These are phyloP conservation scores for Trochalopteron elliotii DNA, from an alignment of 2,113 vertebrate species.

Conservation along the genomic window DNA sequence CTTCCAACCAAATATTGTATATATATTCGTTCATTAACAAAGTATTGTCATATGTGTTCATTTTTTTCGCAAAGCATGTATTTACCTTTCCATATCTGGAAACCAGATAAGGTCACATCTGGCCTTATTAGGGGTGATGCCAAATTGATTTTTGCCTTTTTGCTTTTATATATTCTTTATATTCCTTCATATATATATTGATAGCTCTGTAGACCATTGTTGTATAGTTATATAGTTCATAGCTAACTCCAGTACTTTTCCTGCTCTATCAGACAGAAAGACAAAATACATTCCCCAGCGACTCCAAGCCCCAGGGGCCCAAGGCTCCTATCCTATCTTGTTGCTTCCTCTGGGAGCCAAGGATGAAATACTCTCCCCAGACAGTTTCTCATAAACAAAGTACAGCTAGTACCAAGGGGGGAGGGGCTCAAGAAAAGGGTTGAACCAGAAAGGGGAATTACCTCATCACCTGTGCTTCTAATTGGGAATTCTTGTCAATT, in stretches of 20 bases:
- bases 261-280: too few species aligned
- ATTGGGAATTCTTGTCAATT: background rate
- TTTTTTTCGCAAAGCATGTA: background rate
- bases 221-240: too few species aligned
- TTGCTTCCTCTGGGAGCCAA: background rate
- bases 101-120: background rate
- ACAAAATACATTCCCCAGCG: background rate
- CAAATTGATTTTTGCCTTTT: background rate
- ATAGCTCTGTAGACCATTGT: too few species aligned
- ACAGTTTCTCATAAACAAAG: background rate
- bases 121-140: background rate
- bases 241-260: too few species aligned
- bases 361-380: background rate
- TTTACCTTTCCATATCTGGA: background rate
- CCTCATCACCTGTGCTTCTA: background rate
- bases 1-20: background rate
- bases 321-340: background rate
- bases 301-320: background rate
- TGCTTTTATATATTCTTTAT: background rate
- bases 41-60: background rate
- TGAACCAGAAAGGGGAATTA: background rate
- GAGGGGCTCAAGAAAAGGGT: background rate
- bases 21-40: background rate
- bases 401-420: background rate
- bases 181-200: too few species aligned